A percentile compares a stretch with the other conserved stretches of the same genome.
These are phyloP conservation scores for Mesopsocus fuscifrons DNA, from an alignment of 2,888 invertebrate species.

Conservation along the genomic window DNA sequence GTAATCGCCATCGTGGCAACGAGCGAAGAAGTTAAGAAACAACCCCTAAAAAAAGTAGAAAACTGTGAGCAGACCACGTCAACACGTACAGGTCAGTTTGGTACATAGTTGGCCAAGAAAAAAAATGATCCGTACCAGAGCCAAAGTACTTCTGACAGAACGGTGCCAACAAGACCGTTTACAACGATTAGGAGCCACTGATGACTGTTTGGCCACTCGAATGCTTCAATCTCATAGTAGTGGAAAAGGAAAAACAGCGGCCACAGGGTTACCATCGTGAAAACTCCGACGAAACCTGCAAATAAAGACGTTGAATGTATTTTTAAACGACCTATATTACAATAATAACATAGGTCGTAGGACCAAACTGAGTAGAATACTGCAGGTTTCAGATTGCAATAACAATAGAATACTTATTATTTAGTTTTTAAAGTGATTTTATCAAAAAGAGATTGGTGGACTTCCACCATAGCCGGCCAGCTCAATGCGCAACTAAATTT, in stretches of 20 bases:
- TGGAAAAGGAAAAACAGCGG: constrained; percentile 75
- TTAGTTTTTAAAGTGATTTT: no score
- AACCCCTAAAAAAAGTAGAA: constrained; percentile 59
- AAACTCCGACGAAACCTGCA: constrained; percentile 82
- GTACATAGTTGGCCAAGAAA: no score
- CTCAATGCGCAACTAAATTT: constrained; percentile 1
- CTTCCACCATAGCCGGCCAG: no score
- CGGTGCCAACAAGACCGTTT: constrained; percentile 79
- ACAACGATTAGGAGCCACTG: constrained; percentile 63
- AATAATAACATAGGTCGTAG: constrained; percentile 5
- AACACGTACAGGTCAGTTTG: no score
- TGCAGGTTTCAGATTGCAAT: constrained; percentile 1
- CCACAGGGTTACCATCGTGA: constrained; percentile 76
- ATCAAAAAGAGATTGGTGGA: no score
- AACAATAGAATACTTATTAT: constrained; percentile 12
- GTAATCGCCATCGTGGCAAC: constrained; percentile 75
- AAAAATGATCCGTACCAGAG: constrained; percentile 66
- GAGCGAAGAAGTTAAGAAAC: constrained; percentile 78
- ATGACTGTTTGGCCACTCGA: constrained; percentile 64
- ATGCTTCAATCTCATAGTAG: constrained; percentile 59
- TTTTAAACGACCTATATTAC: constrained; percentile 11
- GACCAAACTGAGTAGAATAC: background rate
- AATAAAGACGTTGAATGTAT: constrained; percentile 14
- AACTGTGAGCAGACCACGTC: no score
- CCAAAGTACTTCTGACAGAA: constrained; percentile 83